Conservation (phyloP, 2,888 invertebrate species). For the Acanthosepion lycidas region DNA sequence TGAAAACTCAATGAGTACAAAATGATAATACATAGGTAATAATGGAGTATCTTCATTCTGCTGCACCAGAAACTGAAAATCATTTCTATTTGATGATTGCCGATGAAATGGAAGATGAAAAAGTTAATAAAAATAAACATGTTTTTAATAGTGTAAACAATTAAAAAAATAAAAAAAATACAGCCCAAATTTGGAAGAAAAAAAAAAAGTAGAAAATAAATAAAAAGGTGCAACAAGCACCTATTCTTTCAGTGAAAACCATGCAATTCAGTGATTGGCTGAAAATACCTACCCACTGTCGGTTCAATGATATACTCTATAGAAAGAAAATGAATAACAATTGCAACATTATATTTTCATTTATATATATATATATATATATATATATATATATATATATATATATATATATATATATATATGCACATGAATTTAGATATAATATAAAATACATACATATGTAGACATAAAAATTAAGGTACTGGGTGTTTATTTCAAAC, state of each 20-base stretch:
- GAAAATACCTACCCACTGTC: neutral
- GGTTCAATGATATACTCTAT: neutral
- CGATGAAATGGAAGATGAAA: neutral
- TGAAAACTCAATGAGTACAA: too few species aligned
- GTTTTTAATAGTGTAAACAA: neutral
- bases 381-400: too few species aligned
- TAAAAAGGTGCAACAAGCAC: neutral
- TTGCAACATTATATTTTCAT: neutral
- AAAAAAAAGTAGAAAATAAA: neutral
- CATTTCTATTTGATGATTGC: neutral
- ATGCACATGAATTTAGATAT: neutral
- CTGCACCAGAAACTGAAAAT: too few species aligned
- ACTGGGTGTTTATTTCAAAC: neutral
- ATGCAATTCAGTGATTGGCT: neutral
- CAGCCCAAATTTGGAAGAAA: neutral
- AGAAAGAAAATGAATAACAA: slow-evolving; percentile 6
- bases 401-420: too few species aligned
- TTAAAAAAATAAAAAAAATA: neutral
- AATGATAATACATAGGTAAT: too few species aligned
- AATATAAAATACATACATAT: neutral
- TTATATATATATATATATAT: too few species aligned
- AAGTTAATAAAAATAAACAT: neutral
- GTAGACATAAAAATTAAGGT: neutral
- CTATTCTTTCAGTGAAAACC: neutral
- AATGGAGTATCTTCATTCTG: neutral